These are phyloP conservation scores for Hippocampus guttulatus DNA, from an alignment of 2,113 vertebrate genomes.

Conservation along the genomic window DNA sequence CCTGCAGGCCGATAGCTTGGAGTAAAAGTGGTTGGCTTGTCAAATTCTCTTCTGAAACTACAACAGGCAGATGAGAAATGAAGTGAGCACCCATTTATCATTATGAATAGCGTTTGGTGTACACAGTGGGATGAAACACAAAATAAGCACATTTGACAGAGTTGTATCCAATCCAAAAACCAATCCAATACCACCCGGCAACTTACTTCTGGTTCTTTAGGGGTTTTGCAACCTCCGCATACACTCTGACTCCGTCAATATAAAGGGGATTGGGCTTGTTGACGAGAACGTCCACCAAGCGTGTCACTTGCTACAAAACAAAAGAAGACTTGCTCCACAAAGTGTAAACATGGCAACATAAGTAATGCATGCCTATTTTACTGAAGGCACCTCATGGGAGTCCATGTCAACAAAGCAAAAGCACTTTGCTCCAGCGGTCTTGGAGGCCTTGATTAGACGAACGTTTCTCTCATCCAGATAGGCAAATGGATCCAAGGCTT, in stretches of 20 bases:
- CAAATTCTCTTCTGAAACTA: constrained; percentile 66
- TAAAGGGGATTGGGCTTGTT: constrained; percentile 87
- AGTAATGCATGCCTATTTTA: neutral
- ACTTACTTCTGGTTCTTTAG: constrained; percentile 76
- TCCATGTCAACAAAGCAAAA: constrained; percentile 96
- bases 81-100: too few relatives aligned
- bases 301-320: constrained; percentile 83
- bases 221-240: constrained; percentile 88
- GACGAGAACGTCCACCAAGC: constrained; percentile 83
- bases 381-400: constrained; percentile 80
- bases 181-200: too few relatives aligned
- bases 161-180: too few relatives aligned
- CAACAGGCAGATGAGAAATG: constrained; percentile 1
- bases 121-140: neutral
- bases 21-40: constrained; percentile 64
- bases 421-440: constrained; percentile 80
- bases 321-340: neutral
- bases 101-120: neutral
- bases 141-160: too few relatives aligned
- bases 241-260: constrained; percentile 87
- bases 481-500: constrained; percentile 85
- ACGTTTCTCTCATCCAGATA: constrained; percentile 88
- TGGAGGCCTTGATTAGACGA: constrained; percentile 86
- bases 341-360: neutral
- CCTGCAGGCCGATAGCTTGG: constrained; percentile 62